A percentile compares a stretch with the other conserved stretches of the same genome.
Conservation (phyloP, 2,888 invertebrate species). For the Dicranocentrus wangi region DNA sequence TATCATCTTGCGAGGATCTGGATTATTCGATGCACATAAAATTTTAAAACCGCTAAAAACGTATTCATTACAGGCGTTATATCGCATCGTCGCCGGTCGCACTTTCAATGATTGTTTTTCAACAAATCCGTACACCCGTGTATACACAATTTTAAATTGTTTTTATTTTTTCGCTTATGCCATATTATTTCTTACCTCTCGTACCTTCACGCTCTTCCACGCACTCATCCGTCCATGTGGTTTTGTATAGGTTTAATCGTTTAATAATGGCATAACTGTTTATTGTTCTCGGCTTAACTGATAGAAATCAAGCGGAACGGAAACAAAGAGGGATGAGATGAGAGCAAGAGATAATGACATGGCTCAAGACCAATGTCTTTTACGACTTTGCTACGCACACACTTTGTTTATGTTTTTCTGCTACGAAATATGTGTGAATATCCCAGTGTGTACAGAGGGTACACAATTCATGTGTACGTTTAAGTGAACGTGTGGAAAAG, state of each 20-base stretch:
- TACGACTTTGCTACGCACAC: conserved; percentile 29
- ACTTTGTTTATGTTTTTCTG: conserved; percentile 7
- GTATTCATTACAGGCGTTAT: too few relatives aligned
- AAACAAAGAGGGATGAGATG: conserved; percentile 41
- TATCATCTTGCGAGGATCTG: too few relatives aligned
- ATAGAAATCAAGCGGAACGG: conserved; percentile 48
- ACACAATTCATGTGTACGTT: too few relatives aligned
- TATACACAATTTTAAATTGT: too few relatives aligned
- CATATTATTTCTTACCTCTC: not conserved
- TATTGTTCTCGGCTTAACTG: conserved; percentile 43
- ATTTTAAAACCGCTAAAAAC: too few relatives aligned
- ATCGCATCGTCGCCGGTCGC: too few relatives aligned
- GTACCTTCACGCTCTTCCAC: conserved; percentile 20
- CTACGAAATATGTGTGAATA: conserved; percentile 13
- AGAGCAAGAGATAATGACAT: conserved; percentile 36
- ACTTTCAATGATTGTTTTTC: too few relatives aligned
- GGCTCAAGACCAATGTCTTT: not conserved
- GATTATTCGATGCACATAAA: too few relatives aligned
- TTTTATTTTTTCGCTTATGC: too few relatives aligned
- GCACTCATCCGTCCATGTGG: conserved; percentile 39
- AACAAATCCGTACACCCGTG: too few relatives aligned
- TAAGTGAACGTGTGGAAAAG: conserved; percentile 35
- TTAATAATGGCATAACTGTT: conserved; percentile 37
- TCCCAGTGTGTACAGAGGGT: not conserved
- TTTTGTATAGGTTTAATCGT: conserved; percentile 30